These are phyloP conservation scores for Germaria angustata DNA, from an alignment of 2,888 invertebrate genomes.

Conservation along the genomic window DNA sequence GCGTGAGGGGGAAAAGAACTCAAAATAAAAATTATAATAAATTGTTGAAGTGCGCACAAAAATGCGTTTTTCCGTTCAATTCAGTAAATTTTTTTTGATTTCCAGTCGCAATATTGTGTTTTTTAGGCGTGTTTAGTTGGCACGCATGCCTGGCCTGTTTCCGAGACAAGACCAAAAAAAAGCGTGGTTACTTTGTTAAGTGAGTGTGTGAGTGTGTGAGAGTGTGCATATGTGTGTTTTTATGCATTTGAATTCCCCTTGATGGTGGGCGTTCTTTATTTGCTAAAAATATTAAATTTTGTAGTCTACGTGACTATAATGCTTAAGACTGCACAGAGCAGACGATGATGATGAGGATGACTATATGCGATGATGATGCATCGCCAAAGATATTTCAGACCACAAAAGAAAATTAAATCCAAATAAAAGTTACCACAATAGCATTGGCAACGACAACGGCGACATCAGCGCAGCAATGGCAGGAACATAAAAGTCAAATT, in stretches of 20 bases:
- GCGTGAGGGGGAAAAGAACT: neutral
- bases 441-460: neutral
- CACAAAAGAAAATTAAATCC: constrained; percentile 19
- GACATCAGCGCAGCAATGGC: constrained; percentile 4
- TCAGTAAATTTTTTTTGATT: constrained; percentile 20
- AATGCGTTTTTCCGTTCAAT: constrained; percentile 57
- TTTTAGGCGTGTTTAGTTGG: constrained; percentile 65
- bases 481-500: constrained; percentile 46
- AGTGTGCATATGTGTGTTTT: too few species aligned
- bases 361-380: constrained; percentile 56
- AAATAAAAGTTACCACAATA: constrained; percentile 14
- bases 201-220: constrained; percentile 22
- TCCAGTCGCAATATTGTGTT: constrained; percentile 38
- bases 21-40: constrained; percentile 58
- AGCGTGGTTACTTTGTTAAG: constrained; percentile 15
- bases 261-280: constrained; percentile 65
- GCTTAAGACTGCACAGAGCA: constrained; percentile 53
- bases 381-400: constrained; percentile 51
- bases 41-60: constrained; percentile 62
- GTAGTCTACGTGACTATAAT: constrained; percentile 67
- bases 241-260: constrained; percentile 38
- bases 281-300: constrained; percentile 68
- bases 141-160: constrained; percentile 63
- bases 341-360: constrained; percentile 52
- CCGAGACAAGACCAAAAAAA: constrained; percentile 28